These are phyloP conservation scores for Rynchops niger DNA, from an alignment of 2,113 vertebrate species.

Conservation along the genomic window DNA sequence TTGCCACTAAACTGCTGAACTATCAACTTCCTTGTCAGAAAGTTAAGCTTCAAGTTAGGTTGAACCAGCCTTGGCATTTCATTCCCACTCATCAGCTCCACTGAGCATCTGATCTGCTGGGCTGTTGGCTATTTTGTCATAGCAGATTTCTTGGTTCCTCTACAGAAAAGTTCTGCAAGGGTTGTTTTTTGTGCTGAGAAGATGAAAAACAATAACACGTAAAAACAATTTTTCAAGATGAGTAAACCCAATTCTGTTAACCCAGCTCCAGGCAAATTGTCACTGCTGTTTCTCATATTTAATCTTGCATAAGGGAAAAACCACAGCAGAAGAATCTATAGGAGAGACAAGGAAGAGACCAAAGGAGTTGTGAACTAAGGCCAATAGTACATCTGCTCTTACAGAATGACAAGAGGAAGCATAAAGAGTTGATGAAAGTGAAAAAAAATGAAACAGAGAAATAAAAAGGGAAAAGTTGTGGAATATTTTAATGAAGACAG, in stretches of 20 bases:
- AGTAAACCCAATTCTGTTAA: background rate
- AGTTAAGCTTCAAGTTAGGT: background rate
- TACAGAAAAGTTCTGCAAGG: background rate
- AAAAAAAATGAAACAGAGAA: background rate
- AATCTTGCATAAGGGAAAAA: background rate
- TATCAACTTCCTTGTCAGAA: background rate
- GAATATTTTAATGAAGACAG: background rate
- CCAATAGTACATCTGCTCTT: background rate
- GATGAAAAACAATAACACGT: background rate
- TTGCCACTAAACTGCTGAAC: background rate
- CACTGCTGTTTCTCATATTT: background rate
- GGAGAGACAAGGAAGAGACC: background rate
- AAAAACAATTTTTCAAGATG: background rate
- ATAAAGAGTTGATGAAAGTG: background rate
- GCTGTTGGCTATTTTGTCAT: background rate
- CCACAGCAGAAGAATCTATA: background rate
- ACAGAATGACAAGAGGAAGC: background rate
- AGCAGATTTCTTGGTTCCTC: background rate
- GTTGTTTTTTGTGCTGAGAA: background rate
- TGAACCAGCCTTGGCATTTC: background rate
- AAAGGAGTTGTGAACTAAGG: background rate
- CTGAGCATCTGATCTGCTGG: background rate
- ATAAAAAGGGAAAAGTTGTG: background rate
- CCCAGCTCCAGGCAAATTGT: background rate
- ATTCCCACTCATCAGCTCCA: background rate